These are phyloP conservation scores for Allacma fusca DNA, from an alignment of 2,888 invertebrate genomes.

Conservation along the genomic window DNA sequence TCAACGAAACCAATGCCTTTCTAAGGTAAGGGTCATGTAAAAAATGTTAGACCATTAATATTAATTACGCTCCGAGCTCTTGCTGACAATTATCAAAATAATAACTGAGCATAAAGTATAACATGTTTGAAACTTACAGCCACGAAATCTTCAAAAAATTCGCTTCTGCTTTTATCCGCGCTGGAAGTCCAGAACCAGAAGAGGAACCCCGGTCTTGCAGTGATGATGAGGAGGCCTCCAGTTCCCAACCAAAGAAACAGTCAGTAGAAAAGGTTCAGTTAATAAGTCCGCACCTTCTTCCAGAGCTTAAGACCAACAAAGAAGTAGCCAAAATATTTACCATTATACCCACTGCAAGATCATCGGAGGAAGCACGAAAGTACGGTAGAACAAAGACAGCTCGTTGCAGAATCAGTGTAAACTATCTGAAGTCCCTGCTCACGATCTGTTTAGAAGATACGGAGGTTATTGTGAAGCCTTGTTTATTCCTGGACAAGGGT, in stretches of 20 bases:
- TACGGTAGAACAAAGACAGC: constrained; percentile 10
- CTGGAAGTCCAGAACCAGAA: constrained; percentile 23
- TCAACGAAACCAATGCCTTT: constrained; percentile 50
- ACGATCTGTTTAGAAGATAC: constrained; percentile 54
- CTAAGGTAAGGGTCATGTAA: constrained; percentile 34
- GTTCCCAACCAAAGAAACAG: too few relatives aligned
- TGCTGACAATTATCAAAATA: too few relatives aligned
- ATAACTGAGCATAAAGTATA: too few relatives aligned
- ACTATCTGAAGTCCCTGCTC: constrained; percentile 53
- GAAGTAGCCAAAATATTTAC: constrained; percentile 57
- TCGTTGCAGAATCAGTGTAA: constrained; percentile 46
- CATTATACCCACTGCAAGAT: constrained; percentile 32
- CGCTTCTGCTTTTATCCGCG: constrained; percentile 51
- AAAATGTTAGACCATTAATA: neutral
- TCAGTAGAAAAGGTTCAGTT: constrained; percentile 50
- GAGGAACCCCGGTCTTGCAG: neutral
- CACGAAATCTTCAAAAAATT: constrained; percentile 59
- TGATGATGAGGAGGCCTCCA: neutral
- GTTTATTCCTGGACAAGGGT: constrained; percentile 54
- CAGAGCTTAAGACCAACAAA: constrained; percentile 47
- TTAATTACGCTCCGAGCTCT: too few relatives aligned
- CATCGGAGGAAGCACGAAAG: constrained; percentile 6
- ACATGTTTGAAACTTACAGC: constrained; percentile 43
- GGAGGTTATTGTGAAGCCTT: constrained; percentile 54
- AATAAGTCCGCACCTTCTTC: constrained; percentile 56